Evolutionary conservation across 2,888 invertebrate genomes (phyloP), one percentile per base, ranked within the genome.

Genomic region (Gibbula magus): DNA sequence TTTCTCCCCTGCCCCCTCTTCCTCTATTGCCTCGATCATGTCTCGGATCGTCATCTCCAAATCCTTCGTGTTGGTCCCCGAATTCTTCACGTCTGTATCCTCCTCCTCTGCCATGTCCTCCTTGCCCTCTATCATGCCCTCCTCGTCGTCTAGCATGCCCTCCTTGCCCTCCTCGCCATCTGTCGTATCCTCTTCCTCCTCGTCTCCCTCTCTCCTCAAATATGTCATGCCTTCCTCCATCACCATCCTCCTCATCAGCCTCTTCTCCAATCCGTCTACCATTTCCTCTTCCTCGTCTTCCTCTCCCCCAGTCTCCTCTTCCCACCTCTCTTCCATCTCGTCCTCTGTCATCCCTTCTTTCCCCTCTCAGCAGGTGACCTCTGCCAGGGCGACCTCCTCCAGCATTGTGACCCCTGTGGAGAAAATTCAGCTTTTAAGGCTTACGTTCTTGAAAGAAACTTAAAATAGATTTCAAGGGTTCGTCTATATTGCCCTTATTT

Each of bases 101-200:
- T 73, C 70, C 20, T 81, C 52, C 45, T 81, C 39, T 0, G n/a
- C 73, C 52, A 78, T 77, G 18, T 76, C 81, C 13, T 77, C 77
- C 13, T 84, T 4, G n/a, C 81, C 67, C 18, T 83, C 81, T 45
- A 56, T 25, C 77, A 79, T 75, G 25, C 77, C 56, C 7, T 74
- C 53, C 16, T 77, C 61, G 32, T 80, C 81, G 53, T 76, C 74
- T 25, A n/a, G 16, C n/a, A 39, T 22, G 20, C 7, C 74, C 22
- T 20, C 51, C 16, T 7, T 5, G n/a, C 10, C 20, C 16, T 18
- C 13, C 53, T 32, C 10, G 45, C 22, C 20, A 52, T 51, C 32
- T 81, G 53, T 39, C 39, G n/a, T 29, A 51, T 54, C 29, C 22
- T 67, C 52, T 70, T 45, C 45, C 39, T 18, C 45, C 39, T 74